These are phyloP conservation scores for Oceanodroma tethys DNA, from an alignment of 2,113 vertebrate genomes.

Conservation along the genomic window DNA sequence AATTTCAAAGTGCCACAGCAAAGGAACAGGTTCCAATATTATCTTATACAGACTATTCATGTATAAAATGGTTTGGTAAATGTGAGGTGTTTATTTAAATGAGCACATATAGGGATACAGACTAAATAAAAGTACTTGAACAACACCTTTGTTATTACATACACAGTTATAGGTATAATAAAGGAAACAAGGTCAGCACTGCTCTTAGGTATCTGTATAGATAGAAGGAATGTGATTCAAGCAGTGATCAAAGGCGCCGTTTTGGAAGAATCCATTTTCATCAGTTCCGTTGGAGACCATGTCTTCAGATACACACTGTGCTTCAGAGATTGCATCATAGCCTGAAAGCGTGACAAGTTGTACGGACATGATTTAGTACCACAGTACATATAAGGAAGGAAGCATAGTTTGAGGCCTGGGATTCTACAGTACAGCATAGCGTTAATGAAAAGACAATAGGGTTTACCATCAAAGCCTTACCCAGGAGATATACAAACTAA, in stretches of 20 bases:
- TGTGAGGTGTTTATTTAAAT: conserved; percentile 68
- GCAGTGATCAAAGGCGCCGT: conserved; percentile 89
- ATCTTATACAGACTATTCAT: conserved; percentile 65
- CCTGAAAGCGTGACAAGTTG: conserved; percentile 70
- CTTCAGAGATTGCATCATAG: conserved; percentile 83
- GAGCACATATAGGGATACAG: conserved; percentile 68
- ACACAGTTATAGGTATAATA: conserved; percentile 50
- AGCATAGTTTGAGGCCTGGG: not conserved
- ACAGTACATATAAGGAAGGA: not conserved
- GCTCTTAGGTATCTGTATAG: conserved; percentile 89
- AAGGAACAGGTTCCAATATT: conserved; percentile 68
- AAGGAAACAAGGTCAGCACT: not conserved
- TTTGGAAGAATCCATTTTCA: conserved; percentile 90
- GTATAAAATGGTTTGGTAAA: conserved; percentile 70
- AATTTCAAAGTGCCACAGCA: conserved; percentile 74
- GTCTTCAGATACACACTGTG: conserved; percentile 78
- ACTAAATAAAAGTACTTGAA: conserved; percentile 68
- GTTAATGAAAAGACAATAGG: not conserved
- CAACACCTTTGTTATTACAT: conserved; percentile 66
- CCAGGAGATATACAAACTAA: not conserved
- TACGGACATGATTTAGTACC: not conserved
- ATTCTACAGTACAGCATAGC: not conserved
- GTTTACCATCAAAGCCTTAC: not conserved
- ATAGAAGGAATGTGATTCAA: conserved; percentile 92
- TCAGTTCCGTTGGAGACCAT: conserved; percentile 81